phyloP scores from a whole-genome alignment of 1,140 invertebrate genomes.

The Drosophila kikkawai region DNA sequence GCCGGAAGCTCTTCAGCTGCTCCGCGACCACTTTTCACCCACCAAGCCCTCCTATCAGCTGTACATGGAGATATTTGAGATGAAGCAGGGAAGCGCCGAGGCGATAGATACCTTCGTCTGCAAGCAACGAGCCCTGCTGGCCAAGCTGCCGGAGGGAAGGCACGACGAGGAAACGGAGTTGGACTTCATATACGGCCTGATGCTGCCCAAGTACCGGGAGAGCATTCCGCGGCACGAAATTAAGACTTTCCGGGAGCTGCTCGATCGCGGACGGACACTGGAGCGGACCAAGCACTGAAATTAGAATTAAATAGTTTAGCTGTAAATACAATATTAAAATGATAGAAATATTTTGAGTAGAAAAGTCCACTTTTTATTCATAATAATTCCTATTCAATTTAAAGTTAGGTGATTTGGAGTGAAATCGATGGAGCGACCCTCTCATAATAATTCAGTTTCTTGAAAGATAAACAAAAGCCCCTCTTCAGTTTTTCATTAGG shows the following conservation, averaged over 20 bases:
- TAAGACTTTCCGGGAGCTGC: constrained; percentile 66
- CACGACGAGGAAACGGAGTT: constrained; percentile 80
- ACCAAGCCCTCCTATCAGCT: constrained; percentile 77
- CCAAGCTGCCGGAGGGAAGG: constrained; percentile 73
- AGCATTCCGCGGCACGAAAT: constrained; percentile 74
- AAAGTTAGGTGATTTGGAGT: not conserved
- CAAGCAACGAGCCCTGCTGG: constrained; percentile 73
- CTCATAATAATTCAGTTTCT: not conserved
- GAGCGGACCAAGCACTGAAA: constrained; percentile 53
- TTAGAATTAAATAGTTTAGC: not conserved
- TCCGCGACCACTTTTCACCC: constrained; percentile 77
- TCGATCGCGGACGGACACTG: constrained; percentile 65
- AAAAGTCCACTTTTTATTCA: not conserved
- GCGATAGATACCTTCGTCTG: constrained; percentile 75
- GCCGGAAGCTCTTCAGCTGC: constrained; percentile 60
- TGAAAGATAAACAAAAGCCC: not conserved
- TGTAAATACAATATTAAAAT: constrained; percentile 5
- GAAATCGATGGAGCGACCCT: not conserved
- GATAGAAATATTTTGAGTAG: not conserved
- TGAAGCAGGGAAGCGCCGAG: constrained; percentile 47
- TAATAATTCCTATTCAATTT: not conserved
- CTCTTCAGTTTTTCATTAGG: not conserved
- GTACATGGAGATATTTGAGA: constrained; percentile 77
- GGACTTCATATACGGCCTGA: constrained; percentile 74
- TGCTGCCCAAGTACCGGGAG: constrained; percentile 67